Base-by-base conservation (phyloP, 2,113 vertebrate species). In the Aspiorhynchus laticeps region DNA sequence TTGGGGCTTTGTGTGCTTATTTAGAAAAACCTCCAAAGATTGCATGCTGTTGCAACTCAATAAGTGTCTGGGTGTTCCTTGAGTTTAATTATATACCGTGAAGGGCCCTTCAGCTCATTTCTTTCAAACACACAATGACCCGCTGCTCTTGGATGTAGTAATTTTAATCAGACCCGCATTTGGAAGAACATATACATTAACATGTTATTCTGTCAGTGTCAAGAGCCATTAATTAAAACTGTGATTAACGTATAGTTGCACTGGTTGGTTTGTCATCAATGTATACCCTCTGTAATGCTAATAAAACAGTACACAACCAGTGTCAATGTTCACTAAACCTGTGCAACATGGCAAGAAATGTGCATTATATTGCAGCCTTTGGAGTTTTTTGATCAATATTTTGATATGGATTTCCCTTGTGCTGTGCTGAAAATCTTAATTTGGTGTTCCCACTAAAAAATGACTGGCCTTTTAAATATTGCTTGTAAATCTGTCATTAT, bases 101-200 rank as follows among this genome's bases (percentile, higher is more conserved):
- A 65, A 82, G 36, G 80, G 41, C 80, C 79, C 80, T 67, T 63
- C 80, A 82, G 80, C 81, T 73, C 63, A 53, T 83, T 69, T 83
- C 81, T 73, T 53, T 46, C 65, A 51, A 28, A 65, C 69, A 84
- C 48, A 74, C 46, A 73, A 84, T 59, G 48, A 19, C 56, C 48
- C n/a, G 14, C 48, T 51, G 46, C 69, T 83, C 43, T 69, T 74
- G 83, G 21, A 59, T 84, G 46, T 56, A 56, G 67, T 84, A 9
- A 59, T 84, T 84, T 83, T 84, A 74, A 73, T 36, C 83, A 84
- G 83, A 84, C 53, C 6, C 24, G 6, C 48, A 74, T 84, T 84
- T 56, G 67, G 48, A 84, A n/a, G 48, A 84, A 41, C 82, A 73
- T 59, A 84, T 14, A 74, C 48, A 84, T 87, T 48, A 59, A 48